phyloP scores from a whole-genome alignment of 1,140 invertebrate species.

The Zaprionus nigranus region DNA sequence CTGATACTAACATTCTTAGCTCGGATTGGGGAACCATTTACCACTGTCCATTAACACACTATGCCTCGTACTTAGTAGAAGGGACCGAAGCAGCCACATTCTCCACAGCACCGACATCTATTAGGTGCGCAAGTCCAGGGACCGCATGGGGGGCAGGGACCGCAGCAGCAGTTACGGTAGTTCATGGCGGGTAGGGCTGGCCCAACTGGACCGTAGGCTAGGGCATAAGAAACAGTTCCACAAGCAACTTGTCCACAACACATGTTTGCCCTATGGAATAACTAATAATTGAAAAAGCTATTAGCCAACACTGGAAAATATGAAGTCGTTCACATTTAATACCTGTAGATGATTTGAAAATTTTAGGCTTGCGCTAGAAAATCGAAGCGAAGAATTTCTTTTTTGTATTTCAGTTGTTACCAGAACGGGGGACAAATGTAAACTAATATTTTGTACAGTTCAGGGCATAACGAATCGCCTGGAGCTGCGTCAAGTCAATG shows the following conservation, averaged over 20 bases:
- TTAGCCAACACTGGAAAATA: neutral
- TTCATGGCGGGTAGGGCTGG: constrained; percentile 70
- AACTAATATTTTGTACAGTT: constrained; percentile 29
- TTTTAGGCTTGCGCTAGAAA: constrained; percentile 17
- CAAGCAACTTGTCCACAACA: constrained; percentile 47
- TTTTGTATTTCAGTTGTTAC: constrained; percentile 5
- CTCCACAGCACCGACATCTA: constrained; percentile 56
- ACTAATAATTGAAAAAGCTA: neutral
- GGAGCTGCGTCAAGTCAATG: constrained; percentile 24
- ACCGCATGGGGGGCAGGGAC: constrained; percentile 65
- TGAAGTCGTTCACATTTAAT: neutral
- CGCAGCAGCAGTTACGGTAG: constrained; percentile 62
- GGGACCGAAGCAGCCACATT: constrained; percentile 66
- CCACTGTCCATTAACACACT: neutral
- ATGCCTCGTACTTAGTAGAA: constrained; percentile 43
- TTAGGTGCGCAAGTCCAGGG: constrained; percentile 72
- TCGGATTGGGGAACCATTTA: neutral
- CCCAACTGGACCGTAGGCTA: constrained; percentile 66
- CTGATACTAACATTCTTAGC: neutral
- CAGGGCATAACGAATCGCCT: neutral
- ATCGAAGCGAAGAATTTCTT: constrained; percentile 45
- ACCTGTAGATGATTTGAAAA: neutral
- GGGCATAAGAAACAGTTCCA: constrained; percentile 62
- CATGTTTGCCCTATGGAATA: constrained; percentile 6
- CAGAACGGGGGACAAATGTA: constrained; percentile 19